Evolutionary conservation across 1,140 invertebrate genomes (phyloP).

Genomic region (Heliconius melpomene): DNA sequence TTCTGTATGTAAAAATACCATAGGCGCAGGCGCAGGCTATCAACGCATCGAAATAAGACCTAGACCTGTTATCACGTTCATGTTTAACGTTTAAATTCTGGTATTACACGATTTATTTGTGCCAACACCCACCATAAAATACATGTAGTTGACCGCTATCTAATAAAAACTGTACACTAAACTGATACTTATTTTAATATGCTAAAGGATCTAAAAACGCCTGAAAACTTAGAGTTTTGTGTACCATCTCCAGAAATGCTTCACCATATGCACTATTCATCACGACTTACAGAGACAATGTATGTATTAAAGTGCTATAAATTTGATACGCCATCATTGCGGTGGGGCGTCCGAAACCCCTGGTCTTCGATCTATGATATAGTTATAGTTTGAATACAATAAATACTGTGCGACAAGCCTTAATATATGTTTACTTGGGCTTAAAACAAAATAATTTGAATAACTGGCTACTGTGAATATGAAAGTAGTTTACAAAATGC

Average conservation of each 20-base stretch:
- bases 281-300: constrained; percentile 61
- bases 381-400: constrained; percentile 33
- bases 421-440: neutral
- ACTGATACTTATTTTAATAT: neutral
- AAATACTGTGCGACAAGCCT: constrained; percentile 7
- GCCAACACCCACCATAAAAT: constrained; percentile 33
- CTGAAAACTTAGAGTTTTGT: neutral
- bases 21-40: neutral
- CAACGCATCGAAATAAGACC: constrained; percentile 21
- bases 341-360: constrained; percentile 52
- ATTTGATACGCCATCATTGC: constrained; percentile 70
- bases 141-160: constrained; percentile 32
- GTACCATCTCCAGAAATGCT: constrained; percentile 40
- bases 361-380: constrained; percentile 55
- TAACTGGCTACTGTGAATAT: neutral
- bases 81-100: constrained; percentile 36
- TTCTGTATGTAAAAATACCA: constrained; percentile 2
- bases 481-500: neutral
- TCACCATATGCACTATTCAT: constrained; percentile 52
- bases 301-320: constrained; percentile 53
- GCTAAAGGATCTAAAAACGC: neutral
- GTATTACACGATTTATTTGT: constrained; percentile 38
- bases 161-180: neutral
- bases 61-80: constrained; percentile 27
- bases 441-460: neutral